Evolutionary conservation across 2,113 vertebrate species (phyloP), one percentile per base, ranked within the genome.

Genomic region (Hemiscyllium ocellatum): DNA sequence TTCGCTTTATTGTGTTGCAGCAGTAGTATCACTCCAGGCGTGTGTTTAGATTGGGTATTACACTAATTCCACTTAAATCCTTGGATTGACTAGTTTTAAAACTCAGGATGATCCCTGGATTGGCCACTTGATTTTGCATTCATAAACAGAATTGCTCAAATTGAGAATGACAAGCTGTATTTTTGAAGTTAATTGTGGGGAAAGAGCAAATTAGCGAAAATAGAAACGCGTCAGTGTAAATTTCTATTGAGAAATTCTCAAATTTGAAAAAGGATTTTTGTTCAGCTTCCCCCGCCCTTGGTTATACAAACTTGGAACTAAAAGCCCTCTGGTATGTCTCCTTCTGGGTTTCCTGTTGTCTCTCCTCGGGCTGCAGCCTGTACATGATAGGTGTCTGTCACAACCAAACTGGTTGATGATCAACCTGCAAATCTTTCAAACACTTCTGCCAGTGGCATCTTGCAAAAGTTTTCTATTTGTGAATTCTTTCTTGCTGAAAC

Each of bases 61-160:
- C 5, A 37, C n/a, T 93, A 93, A 93, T 93, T 61, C 15, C 61
- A 29, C 33, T 93, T 86, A n/a, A 93, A 93, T 93, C 56, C 61
- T 93, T 66, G 56, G 56, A 93, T 17, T 66, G 33, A 37, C 65
- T n/a, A 37, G 52, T 65, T 66, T 61, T 93, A 66, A n/a, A 93
- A 3, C 37, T 15, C 10, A 20, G 89, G 6, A 33, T 65, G 47
- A 93, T 93, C 89, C 89, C 56, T n/a, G 89, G 61, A 65, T 93
- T 93, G 52, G 19, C 47, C 22, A 20, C 47, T 24, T 52, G 8
- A 47, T 22, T 50, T 50, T 80, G 78, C 78, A 52, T 47, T 86
- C 42, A 52, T 24, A 26, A 8, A 20, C 85, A 86, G 47, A 86
- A 86, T 86, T 52, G 50, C 20, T 24, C 47, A 86, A 50, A 86